phyloP scores from a whole-genome alignment of 37 sponge, comb jelly and placozoan species.

The Lycopodina hypogea region DNA sequence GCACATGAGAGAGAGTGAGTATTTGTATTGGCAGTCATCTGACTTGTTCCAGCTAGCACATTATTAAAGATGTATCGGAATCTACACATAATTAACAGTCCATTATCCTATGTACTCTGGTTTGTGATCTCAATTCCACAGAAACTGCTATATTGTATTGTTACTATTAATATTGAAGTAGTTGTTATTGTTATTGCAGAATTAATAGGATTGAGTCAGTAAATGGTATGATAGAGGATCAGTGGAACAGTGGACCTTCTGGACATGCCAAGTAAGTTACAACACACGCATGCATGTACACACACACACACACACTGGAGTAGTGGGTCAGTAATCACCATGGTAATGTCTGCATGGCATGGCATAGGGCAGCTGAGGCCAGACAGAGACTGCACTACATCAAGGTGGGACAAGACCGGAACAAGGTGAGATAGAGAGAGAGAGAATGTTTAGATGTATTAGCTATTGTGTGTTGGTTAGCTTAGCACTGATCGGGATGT shows the following conservation, averaged over 20 bases:
- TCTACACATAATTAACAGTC: too few species aligned
- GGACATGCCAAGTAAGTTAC: slow-evolving; percentile 69
- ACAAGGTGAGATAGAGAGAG: slow-evolving; percentile 62
- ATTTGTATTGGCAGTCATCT: too few species aligned
- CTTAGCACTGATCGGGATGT: too few species aligned
- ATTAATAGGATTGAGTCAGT: not conserved
- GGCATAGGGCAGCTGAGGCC: slow-evolving; percentile 65
- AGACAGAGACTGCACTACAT: slow-evolving; percentile 39
- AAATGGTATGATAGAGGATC: slow-evolving; percentile 40
- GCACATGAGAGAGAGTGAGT: slow-evolving; percentile 33
- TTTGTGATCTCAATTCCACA: too few species aligned
- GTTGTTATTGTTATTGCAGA: slow-evolving; percentile 13
- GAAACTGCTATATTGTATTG: too few species aligned
- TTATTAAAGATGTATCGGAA: too few species aligned
- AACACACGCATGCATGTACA: not conserved
- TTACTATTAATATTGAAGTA: not conserved
- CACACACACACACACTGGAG: not conserved
- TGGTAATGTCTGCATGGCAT: not conserved
- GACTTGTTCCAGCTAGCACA: too few species aligned
- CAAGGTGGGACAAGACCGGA: not conserved
- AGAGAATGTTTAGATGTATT: too few species aligned
- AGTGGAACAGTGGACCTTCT: slow-evolving; percentile 58
- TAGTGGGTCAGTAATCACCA: not conserved
- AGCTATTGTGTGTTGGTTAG: too few species aligned
- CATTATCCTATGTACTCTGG: too few species aligned